Conservation (phyloP, 2,888 invertebrate species). For the Carcina quercana region DNA sequence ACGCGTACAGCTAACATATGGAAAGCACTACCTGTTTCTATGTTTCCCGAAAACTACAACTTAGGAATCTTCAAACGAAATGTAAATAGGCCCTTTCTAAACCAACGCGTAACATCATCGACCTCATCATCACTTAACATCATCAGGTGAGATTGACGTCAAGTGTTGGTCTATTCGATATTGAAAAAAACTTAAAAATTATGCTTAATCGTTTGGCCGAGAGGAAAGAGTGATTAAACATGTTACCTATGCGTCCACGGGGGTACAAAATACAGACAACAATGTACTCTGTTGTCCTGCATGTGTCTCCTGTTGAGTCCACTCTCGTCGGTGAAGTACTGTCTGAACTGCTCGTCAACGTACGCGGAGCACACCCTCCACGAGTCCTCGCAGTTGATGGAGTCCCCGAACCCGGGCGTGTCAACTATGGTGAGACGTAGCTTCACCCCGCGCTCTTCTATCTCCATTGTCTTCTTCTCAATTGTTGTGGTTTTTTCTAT, state of each 20-base stretch:
- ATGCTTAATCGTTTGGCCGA: too few relatives aligned
- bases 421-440: conserved; percentile 93
- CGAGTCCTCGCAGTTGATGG: conserved; percentile 94
- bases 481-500: conserved; percentile 82
- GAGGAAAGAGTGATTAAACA: conserved; percentile 4
- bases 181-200: too few relatives aligned
- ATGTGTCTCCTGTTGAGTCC: conserved; percentile 96
- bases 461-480: conserved; percentile 92
- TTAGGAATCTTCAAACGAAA: too few relatives aligned
- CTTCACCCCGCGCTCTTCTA: conserved; percentile 94
- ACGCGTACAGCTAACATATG: too few relatives aligned
- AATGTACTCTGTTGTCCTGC: conserved; percentile 96
- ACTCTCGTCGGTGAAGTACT: conserved; percentile 93
- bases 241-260: conserved; percentile 95
- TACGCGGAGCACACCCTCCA: conserved; percentile 94
- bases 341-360: conserved; percentile 91
- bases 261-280: conserved; percentile 95
- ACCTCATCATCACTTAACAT: too few relatives aligned
- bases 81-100: too few relatives aligned
- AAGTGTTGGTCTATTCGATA: too few relatives aligned
- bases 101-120: too few relatives aligned
- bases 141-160: too few relatives aligned
- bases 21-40: too few relatives aligned
- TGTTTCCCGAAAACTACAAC: too few relatives aligned
- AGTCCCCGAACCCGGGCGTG: conserved; percentile 97